Conservation (phyloP, 2,888 invertebrate species). For the Eupeodes latifasciatus region DNA sequence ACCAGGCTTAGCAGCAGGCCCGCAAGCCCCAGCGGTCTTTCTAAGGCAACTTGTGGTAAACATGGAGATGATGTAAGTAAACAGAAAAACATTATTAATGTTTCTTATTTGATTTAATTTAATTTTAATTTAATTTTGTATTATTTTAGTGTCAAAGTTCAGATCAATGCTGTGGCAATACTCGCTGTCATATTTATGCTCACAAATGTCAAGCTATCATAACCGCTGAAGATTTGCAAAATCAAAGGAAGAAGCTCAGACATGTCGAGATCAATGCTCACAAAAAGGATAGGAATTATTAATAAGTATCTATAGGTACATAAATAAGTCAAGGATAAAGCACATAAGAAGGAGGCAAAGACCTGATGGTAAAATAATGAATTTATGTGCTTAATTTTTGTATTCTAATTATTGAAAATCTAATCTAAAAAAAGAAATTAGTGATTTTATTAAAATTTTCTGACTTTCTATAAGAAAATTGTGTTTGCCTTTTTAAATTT, state of each 20-base stretch:
- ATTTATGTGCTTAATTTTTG: background rate
- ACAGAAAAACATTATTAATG: no score
- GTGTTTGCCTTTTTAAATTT: no score
- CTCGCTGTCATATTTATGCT: slow-evolving; percentile 15
- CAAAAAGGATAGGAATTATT: slow-evolving; percentile 3
- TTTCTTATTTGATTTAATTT: background rate
- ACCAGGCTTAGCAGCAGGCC: background rate
- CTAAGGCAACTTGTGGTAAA: slow-evolving; percentile 24
- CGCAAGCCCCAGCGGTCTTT: background rate
- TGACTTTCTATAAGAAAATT: no score
- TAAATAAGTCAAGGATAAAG: background rate
- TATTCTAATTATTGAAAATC: background rate
- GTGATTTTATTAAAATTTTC: no score
- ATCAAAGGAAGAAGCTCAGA: slow-evolving; percentile 28
- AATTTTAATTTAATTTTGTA: background rate
- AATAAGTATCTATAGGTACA: background rate
- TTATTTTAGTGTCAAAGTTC: background rate
- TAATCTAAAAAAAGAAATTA: no score
- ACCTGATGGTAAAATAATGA: background rate
- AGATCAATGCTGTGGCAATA: background rate
- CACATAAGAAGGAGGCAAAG: background rate
- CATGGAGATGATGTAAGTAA: slow-evolving; percentile 34
- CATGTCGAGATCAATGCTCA: slow-evolving; percentile 43
- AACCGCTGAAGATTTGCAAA: background rate
- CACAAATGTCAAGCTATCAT: slow-evolving; percentile 21